These are phyloP conservation scores for Sparidentex hasta DNA, from an alignment of 2,797 vertebrate species.

Conservation along the genomic window DNA sequence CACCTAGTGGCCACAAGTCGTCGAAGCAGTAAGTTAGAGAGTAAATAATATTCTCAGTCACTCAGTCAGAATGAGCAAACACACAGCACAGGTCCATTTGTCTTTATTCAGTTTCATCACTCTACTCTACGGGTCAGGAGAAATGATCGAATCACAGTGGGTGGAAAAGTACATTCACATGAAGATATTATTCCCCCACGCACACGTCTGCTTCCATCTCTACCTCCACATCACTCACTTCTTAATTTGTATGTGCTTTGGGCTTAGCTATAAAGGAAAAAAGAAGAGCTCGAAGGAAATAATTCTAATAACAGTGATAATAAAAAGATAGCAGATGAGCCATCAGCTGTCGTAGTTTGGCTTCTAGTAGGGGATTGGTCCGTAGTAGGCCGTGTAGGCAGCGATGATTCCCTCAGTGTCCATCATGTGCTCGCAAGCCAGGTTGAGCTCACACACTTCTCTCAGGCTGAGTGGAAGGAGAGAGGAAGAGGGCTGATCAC, in stretches of 20 bases:
- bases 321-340: conserved; percentile 2
- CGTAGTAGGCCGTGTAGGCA: conserved; percentile 87
- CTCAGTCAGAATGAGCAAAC: neutral
- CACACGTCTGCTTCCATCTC: neutral
- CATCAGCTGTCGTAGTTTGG: neutral
- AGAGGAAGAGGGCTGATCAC: conserved; percentile 13
- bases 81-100: conserved; percentile 23
- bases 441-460: conserved; percentile 88
- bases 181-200: neutral
- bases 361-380: conserved; percentile 77
- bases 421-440: conserved; percentile 86
- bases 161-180: conserved; percentile 7
- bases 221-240: neutral
- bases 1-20: conserved; percentile 39
- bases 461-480: conserved; percentile 74
- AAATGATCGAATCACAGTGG: neutral
- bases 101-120: conserved; percentile 48
- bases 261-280: conserved; percentile 3
- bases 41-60: fast-evolving
- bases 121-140: conserved; percentile 53
- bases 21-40: neutral
- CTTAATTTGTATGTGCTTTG: neutral
- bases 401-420: conserved; percentile 86
- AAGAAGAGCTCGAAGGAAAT: conserved; percentile 9
- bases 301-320: neutral